Evolutionary conservation across 2,888 invertebrate species (phyloP).

Genomic region (Asteroscopus sphinx): DNA sequence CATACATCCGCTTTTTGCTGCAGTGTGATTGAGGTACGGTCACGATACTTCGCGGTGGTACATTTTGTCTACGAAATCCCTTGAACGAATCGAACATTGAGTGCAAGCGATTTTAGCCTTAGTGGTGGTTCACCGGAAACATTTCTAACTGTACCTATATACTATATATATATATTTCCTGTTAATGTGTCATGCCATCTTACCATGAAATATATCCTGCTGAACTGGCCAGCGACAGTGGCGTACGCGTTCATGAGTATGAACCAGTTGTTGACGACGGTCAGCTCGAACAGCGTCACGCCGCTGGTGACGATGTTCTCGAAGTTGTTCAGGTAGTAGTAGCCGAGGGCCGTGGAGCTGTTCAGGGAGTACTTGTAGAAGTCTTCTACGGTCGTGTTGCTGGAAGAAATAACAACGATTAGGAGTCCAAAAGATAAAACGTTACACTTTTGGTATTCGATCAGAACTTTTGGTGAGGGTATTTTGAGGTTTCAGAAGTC

Average conservation of each 20-base stretch:
- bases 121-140: no score
- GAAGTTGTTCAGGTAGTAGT: slow-evolving; percentile 96
- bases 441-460: no score
- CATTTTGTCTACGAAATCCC: no score
- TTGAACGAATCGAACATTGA: no score
- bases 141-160: no score
- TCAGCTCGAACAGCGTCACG: slow-evolving; percentile 96
- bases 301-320: slow-evolving; percentile 93
- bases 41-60: no score
- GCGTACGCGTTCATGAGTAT: slow-evolving; percentile 97
- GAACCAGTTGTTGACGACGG: slow-evolving; percentile 98
- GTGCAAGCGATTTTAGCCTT: no score
- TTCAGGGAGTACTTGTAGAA: slow-evolving; percentile 93
- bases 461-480: no score
- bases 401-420: slow-evolving; percentile 65
- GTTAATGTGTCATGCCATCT: slow-evolving; percentile 26
- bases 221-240: slow-evolving; percentile 92
- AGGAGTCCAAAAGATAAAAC: not conserved
- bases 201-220: slow-evolving; percentile 95
- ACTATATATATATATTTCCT: no score
- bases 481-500: no score
- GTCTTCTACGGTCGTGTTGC: slow-evolving; percentile 95
- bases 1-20: no score
- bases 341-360: slow-evolving; percentile 93
- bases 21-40: no score